phyloP scores from a whole-genome alignment of 2,797 vertebrate genomes.

The Hoplostethus atlanticus region DNA sequence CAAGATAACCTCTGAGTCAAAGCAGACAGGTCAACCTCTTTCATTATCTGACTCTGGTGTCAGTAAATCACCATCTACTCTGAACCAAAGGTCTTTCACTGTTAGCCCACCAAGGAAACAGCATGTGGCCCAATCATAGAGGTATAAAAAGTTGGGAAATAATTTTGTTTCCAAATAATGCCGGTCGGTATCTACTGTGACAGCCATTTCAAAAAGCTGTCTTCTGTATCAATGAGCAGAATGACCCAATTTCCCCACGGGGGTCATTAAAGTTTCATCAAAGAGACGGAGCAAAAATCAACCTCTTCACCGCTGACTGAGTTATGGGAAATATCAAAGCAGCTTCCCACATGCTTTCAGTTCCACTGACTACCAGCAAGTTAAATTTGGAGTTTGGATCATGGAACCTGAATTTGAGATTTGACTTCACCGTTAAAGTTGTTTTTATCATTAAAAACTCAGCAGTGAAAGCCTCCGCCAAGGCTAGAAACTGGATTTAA shows the following conservation, averaged over 20 bases:
- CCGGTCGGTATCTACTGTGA: background rate
- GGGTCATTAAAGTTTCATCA: slow-evolving; percentile 50
- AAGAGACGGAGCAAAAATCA: slow-evolving; percentile 37
- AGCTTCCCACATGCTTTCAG: slow-evolving; percentile 7
- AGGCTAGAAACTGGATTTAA: slow-evolving; percentile 15
- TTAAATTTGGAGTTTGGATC: slow-evolving; percentile 51
- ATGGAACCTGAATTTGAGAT: slow-evolving; percentile 22
- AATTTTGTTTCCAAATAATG: slow-evolving; percentile 40
- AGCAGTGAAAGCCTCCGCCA: slow-evolving; percentile 7
- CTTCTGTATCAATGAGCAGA: slow-evolving; percentile 28
- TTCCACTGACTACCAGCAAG: slow-evolving; percentile 15
- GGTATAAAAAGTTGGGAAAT: slow-evolving; percentile 24
- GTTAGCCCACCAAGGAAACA: slow-evolving; percentile 1
- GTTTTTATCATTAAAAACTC: slow-evolving; percentile 21
- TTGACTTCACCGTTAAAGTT: slow-evolving; percentile 33
- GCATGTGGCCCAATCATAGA: slow-evolving; percentile 27
- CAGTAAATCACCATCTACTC: slow-evolving; percentile 22
- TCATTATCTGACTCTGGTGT: slow-evolving; percentile 27
- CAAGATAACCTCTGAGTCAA: slow-evolving; percentile 66
- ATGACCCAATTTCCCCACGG: slow-evolving; percentile 42
- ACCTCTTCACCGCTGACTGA: background rate
- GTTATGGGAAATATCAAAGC: slow-evolving; percentile 31
- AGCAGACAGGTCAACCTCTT: slow-evolving; percentile 28
- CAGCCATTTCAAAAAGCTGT: slow-evolving; percentile 35
- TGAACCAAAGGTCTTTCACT: slow-evolving; percentile 20